These are phyloP conservation scores for Caenorhabditis panamensis DNA, from an alignment of 2,888 invertebrate genomes.

Conservation along the genomic window DNA sequence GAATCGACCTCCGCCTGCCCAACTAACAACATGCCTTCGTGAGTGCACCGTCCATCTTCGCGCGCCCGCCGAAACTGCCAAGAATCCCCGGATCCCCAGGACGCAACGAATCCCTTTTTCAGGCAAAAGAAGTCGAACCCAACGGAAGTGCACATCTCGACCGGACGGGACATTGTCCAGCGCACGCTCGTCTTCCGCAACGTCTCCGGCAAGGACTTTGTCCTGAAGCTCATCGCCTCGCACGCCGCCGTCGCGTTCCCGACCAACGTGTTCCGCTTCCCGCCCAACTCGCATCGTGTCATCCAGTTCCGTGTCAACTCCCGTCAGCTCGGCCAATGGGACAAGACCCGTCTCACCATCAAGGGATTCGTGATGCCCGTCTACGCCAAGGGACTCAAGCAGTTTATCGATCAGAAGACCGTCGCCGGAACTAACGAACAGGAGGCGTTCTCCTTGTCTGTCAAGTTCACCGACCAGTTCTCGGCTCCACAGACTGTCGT, in stretches of 20 bases:
- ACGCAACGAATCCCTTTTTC: no score
- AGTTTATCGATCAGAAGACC: slow-evolving; percentile 39
- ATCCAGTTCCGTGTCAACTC: slow-evolving; percentile 54
- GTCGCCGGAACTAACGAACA: slow-evolving; percentile 13
- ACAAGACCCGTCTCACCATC: slow-evolving; percentile 27
- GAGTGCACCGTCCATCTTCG: slow-evolving; percentile 6
- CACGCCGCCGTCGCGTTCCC: slow-evolving; percentile 40
- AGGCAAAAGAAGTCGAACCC: slow-evolving; percentile 57
- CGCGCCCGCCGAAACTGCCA: no score
- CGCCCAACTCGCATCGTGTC: slow-evolving; percentile 43
- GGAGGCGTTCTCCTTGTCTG: slow-evolving; percentile 44
- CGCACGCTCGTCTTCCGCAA: slow-evolving; percentile 57
- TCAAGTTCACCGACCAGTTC: slow-evolving; percentile 45
- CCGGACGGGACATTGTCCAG: slow-evolving; percentile 47
- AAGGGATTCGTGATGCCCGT: slow-evolving; percentile 51
- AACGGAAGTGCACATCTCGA: slow-evolving; percentile 49
- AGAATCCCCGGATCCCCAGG: neutral
- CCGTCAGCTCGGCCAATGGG: slow-evolving; percentile 26
- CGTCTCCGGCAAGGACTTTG: slow-evolving; percentile 56
- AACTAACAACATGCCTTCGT: slow-evolving; percentile 50
- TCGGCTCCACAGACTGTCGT: slow-evolving; percentile 55
- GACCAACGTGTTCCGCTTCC: slow-evolving; percentile 57
- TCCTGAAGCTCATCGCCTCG: slow-evolving; percentile 49
- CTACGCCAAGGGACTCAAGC: slow-evolving; percentile 41
- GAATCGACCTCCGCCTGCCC: slow-evolving; percentile 34